These are phyloP conservation scores for Xylocampa areola DNA, from an alignment of 2,888 invertebrate species.

Conservation along the genomic window DNA sequence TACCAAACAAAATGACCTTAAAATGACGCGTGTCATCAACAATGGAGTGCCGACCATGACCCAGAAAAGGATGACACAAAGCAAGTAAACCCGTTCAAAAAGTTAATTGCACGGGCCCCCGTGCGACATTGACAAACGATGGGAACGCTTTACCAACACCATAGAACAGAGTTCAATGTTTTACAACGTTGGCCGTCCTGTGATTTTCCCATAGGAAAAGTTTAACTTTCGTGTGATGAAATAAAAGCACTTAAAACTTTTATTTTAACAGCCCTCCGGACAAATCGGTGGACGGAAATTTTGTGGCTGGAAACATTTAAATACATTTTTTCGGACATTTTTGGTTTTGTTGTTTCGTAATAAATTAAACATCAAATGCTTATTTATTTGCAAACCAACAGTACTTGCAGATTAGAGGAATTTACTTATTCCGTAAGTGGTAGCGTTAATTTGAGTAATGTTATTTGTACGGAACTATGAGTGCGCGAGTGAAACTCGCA, in stretches of 20 bases:
- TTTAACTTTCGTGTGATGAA: slow-evolving; percentile 31
- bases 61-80: slow-evolving; percentile 28
- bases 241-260: slow-evolving; percentile 53
- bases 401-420: too few species aligned
- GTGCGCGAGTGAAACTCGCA: too few species aligned
- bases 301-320: slow-evolving; percentile 5
- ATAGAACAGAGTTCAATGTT: slow-evolving; percentile 32
- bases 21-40: slow-evolving; percentile 15
- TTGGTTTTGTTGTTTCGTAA: not conserved
- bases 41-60: slow-evolving; percentile 29
- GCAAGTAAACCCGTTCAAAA: slow-evolving; percentile 36
- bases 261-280: slow-evolving; percentile 14
- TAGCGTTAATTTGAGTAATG: too few species aligned
- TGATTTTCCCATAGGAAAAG: slow-evolving; percentile 39
- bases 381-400: too few species aligned
- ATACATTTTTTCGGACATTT: not conserved
- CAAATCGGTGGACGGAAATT: slow-evolving; percentile 13
- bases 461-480: too few species aligned
- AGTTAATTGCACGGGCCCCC: slow-evolving; percentile 31
- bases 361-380: too few species aligned
- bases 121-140: slow-evolving; percentile 43
- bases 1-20: slow-evolving; percentile 25
- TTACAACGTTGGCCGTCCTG: slow-evolving; percentile 14
- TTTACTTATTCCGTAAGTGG: too few species aligned
- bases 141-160: slow-evolving; percentile 14